Conservation (phyloP, 2,888 invertebrate genomes). For the Pteria penguin region DNA sequence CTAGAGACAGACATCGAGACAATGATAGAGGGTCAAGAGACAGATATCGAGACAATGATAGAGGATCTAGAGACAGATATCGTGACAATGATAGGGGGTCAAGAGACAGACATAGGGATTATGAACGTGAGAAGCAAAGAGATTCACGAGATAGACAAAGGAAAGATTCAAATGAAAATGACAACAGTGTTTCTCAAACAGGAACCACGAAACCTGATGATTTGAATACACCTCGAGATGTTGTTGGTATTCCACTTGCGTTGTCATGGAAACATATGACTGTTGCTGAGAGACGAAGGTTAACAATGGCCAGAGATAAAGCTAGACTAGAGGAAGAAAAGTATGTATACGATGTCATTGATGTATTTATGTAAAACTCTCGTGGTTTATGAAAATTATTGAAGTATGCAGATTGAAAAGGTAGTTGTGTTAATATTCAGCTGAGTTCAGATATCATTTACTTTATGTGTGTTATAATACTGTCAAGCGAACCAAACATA, state of each 20-base stretch:
- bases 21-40: slow-evolving; percentile 30
- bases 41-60: slow-evolving; percentile 27
- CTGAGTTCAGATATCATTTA: too few species aligned
- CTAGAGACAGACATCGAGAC: slow-evolving; percentile 37
- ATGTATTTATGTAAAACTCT: too few species aligned
- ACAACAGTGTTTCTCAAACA: slow-evolving; percentile 4
- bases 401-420: too few species aligned
- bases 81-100: slow-evolving; percentile 11
- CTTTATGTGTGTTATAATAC: too few species aligned
- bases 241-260: slow-evolving; percentile 54
- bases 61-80: slow-evolving; percentile 2
- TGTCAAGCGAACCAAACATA: too few species aligned
- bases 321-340: slow-evolving; percentile 54
- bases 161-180: slow-evolving; percentile 27
- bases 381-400: too few species aligned
- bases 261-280: slow-evolving; percentile 69
- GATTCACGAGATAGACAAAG: slow-evolving; percentile 23
- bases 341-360: too few species aligned
- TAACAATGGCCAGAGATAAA: slow-evolving; percentile 55
- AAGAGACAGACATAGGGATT: not conserved
- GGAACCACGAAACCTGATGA: slow-evolving; percentile 10
- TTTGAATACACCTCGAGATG: slow-evolving; percentile 48
- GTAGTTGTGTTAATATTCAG: too few species aligned
- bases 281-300: slow-evolving; percentile 55
- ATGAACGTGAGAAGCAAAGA: slow-evolving; percentile 7